A percentile compares a stretch with the other conserved stretches of the same genome.
These are phyloP conservation scores for Gallinago jamesoni DNA, from an alignment of 2,113 vertebrate genomes.

Conservation along the genomic window DNA sequence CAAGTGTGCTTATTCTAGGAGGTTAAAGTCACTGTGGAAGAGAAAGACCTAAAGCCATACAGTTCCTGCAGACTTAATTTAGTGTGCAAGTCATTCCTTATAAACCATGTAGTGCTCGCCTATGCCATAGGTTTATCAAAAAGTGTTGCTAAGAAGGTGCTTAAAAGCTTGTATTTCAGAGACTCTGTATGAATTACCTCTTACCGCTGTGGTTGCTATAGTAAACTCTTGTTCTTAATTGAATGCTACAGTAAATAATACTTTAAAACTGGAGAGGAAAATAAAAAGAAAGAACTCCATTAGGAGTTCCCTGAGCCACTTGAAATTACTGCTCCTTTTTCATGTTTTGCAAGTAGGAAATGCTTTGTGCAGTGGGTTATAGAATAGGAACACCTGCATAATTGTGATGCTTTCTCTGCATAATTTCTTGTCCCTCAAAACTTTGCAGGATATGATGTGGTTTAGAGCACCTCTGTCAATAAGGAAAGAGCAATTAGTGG, in stretches of 20 bases:
- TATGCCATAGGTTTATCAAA: conserved; percentile 51
- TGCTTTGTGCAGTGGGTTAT: neutral
- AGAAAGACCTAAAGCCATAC: neutral
- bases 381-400: conserved; percentile 34
- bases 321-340: conserved; percentile 62
- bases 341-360: neutral
- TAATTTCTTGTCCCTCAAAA: neutral
- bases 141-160: conserved; percentile 65
- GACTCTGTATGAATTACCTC: conserved; percentile 35
- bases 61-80: conserved; percentile 1
- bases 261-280: conserved; percentile 55
- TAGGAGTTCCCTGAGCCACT: conserved; percentile 43
- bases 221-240: conserved; percentile 69
- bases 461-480: neutral
- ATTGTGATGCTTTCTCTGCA: neutral
- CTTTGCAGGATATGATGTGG: neutral
- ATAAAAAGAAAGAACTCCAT: conserved; percentile 25
- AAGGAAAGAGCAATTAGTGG: neutral
- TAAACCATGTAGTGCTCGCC: neutral
- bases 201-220: conserved; percentile 69
- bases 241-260: conserved; percentile 72
- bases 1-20: neutral
- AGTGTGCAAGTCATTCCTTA: neutral
- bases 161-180: conserved; percentile 55
- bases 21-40: neutral